phyloP scores from a whole-genome alignment of 2,888 invertebrate genomes.

The Alcis repandata region DNA sequence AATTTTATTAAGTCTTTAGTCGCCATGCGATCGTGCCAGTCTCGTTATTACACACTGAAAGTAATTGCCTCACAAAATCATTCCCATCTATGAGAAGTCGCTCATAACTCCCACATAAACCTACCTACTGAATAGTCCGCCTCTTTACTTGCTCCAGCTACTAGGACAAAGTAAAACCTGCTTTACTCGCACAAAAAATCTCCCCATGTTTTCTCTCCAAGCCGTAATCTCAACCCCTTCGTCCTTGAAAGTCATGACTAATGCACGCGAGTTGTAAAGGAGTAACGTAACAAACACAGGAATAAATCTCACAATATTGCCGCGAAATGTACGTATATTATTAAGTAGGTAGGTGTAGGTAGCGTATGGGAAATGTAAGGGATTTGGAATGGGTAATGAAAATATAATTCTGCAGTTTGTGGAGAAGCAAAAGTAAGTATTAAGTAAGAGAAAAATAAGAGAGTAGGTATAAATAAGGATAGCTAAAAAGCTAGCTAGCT shows the following conservation, averaged over 20 bases:
- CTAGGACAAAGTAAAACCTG: neutral
- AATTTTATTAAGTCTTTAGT: too few species aligned
- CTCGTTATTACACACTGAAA: too few species aligned
- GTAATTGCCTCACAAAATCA: too few species aligned
- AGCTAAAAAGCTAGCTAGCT: too few species aligned
- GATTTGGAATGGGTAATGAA: neutral
- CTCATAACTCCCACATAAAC: too few species aligned
- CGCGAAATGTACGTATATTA: conserved; percentile 12
- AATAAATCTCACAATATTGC: conserved; percentile 58
- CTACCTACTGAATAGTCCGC: too few species aligned
- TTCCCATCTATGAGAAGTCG: too few species aligned
- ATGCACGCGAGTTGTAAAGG: conserved; percentile 18
- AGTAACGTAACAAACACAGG: conserved; percentile 58
- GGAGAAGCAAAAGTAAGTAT: too few species aligned
- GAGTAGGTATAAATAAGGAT: too few species aligned
- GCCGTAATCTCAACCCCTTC: conserved; percentile 9
- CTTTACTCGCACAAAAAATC: neutral
- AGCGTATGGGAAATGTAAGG: neutral
- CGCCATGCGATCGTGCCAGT: too few species aligned
- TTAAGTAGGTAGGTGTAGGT: neutral
- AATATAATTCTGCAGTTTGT: too few species aligned
- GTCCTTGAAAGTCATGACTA: conserved; percentile 20
- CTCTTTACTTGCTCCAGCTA: neutral
- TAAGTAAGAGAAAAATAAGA: too few species aligned
- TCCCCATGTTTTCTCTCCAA: conserved; percentile 4